phyloP scores from a whole-genome alignment of 2,888 invertebrate species.

The Hipparchia sbordonii region DNA sequence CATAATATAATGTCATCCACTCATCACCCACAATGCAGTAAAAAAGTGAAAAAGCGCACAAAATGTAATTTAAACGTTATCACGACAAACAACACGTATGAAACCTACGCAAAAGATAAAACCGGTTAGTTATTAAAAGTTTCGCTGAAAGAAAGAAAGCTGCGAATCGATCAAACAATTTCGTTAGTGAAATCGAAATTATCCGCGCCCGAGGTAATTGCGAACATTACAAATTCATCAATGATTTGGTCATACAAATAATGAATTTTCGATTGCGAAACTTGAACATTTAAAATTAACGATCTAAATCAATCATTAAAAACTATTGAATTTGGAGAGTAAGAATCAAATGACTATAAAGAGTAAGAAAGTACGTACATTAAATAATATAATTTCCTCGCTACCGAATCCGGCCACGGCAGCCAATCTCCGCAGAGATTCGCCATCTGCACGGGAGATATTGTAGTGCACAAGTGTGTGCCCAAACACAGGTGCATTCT shows the following conservation, averaged over 20 bases:
- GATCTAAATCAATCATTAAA: background rate
- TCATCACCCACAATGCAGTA: too few species aligned
- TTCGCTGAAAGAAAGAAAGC: slow-evolving; percentile 53
- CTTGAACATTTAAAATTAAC: slow-evolving; percentile 4
- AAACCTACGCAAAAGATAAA: slow-evolving; percentile 33
- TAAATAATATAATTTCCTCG: background rate
- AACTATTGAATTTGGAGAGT: background rate
- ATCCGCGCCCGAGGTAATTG: slow-evolving; percentile 44
- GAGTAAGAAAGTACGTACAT: background rate
- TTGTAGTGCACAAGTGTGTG: too few species aligned
- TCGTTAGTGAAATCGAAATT: slow-evolving; percentile 54
- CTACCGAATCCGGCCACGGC: too few species aligned
- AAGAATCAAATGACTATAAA: background rate
- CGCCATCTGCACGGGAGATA: too few species aligned
- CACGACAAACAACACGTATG: slow-evolving; percentile 8
- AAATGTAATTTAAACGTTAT: slow-evolving; percentile 11
- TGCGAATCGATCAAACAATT: slow-evolving; percentile 46
- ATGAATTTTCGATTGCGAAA: slow-evolving; percentile 13
- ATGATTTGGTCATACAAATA: slow-evolving; percentile 15
- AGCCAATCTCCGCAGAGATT: too few species aligned
- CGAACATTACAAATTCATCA: slow-evolving; percentile 26
- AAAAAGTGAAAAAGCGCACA: too few species aligned
- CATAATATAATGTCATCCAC: background rate
- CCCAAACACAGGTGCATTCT: too few species aligned
- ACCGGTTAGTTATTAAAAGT: slow-evolving; percentile 41